Base-by-base conservation (phyloP, 2,797 vertebrate species). In the Bovichtus variegatus region DNA sequence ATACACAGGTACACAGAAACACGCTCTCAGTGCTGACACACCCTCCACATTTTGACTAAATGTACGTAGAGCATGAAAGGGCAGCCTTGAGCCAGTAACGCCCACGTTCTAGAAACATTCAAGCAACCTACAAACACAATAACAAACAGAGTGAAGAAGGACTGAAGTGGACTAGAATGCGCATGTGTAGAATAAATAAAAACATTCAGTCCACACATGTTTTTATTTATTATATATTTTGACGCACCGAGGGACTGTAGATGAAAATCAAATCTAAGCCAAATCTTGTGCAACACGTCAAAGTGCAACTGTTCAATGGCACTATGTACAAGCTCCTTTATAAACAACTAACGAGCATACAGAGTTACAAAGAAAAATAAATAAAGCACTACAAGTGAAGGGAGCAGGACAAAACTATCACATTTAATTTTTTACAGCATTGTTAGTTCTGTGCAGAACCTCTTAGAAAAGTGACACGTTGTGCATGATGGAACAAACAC, bases 61-160 rank as follows among this genome's bases (percentile, higher is more conserved):
- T 69, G 16, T 16, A 69, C 75, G 49, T 77, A 34, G 4, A 73
- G 18, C 65, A 79, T 84, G 68, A 86, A 53, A 51, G 62, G 49
- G 60, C 61, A 81, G 60, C 23, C 0, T 44, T 9, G 44, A 76
- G 36, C 49, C 7, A 44, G 82, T 62, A 84, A 87, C 84, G 50
- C 60, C 85, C 9, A 67, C 0, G 1, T 67, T 78, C 71, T 12
- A 59, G 38, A 87, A 83, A 74, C 41, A 64, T 76, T 54, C 43
- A 47, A n/a, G 19, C 40, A 62, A 60, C 47, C n/a, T 18, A 44
- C 27, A 54, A 50, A 62, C 1, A 25, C 60, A 49, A 62, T 8
- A 66, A 31, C 16, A 54, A 13, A 31, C 7, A 50, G 6, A 29
- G 36, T 31, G 2, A 60, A 29, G 5, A 43, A 13, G n/a, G 57